Conservation (phyloP, 2,113 vertebrate genomes). For the Pseudonaja textilis region DNA sequence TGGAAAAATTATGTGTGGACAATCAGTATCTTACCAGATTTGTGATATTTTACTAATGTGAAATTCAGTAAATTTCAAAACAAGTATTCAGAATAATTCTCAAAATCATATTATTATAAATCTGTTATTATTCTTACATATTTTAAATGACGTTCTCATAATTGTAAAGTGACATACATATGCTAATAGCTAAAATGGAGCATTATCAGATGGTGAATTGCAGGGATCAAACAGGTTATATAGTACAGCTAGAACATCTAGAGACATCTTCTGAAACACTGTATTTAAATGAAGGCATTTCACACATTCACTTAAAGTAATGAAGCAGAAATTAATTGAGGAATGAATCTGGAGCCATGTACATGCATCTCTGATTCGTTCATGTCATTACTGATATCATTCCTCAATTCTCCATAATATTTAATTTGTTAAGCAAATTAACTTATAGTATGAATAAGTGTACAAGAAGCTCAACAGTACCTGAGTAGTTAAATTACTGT, state of each 20-base stretch:
- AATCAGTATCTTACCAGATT: neutral
- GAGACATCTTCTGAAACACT: neutral
- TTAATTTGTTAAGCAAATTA: neutral
- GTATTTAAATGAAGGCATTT: constrained; percentile 2
- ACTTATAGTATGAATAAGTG: neutral
- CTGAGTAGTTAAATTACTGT: neutral
- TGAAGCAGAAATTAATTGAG: neutral
- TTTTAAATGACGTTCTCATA: neutral
- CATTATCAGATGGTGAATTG: neutral
- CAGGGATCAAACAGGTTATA: neutral
- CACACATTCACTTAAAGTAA: neutral
- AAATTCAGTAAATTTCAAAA: neutral
- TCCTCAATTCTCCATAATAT: neutral
- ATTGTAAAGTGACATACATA: neutral
- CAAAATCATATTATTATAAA: neutral
- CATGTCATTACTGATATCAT: neutral
- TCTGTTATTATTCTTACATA: neutral
- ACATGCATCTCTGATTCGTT: neutral
- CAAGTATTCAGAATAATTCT: neutral
- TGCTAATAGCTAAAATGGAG: neutral
- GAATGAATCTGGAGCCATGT: constrained; percentile 10
- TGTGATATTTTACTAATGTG: neutral
- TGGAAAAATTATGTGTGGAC: neutral
- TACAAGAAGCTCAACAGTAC: neutral
- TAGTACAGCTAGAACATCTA: neutral